Evolutionary conservation across 2,888 invertebrate species (phyloP).

Genomic region (Cotesia congregata): DNA sequence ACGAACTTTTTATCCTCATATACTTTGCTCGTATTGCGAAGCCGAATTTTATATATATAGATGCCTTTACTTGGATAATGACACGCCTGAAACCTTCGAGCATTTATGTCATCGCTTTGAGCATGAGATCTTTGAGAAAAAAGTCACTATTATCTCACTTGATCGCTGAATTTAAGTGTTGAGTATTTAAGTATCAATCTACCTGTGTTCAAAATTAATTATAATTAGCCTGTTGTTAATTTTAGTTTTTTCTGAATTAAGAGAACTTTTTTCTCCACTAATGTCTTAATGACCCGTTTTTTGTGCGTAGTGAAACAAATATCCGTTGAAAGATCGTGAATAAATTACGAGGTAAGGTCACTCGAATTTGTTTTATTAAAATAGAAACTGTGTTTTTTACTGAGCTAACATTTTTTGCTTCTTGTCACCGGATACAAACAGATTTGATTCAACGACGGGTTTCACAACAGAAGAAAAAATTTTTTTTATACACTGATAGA

Average conservation of each 20-base stretch:
- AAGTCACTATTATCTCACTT: neutral
- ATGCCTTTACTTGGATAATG: neutral
- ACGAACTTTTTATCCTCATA: neutral
- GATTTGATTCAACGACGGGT: too few species aligned
- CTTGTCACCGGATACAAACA: too few species aligned
- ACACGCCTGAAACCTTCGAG: constrained; percentile 12
- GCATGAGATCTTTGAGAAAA: neutral
- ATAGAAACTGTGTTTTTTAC: neutral
- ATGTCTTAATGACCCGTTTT: neutral
- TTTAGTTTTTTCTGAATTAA: neutral
- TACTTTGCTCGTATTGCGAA: constrained; percentile 19
- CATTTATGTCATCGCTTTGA: constrained; percentile 14
- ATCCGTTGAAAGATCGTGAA: neutral
- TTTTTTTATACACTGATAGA: too few species aligned
- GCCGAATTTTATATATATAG: constrained; percentile 30
- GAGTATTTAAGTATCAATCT: neutral
- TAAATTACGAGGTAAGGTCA: neutral
- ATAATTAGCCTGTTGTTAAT: neutral
- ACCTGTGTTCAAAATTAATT: neutral
- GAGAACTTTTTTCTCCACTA: neutral
- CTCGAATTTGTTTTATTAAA: neutral
- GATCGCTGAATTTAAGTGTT: neutral
- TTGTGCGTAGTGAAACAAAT: neutral
- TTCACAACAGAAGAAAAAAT: too few species aligned
- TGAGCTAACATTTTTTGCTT: too few species aligned